These are phyloP conservation scores for Muntiacus muntjak DNA, from an alignment of 2,113 vertebrate species.

Conservation along the genomic window DNA sequence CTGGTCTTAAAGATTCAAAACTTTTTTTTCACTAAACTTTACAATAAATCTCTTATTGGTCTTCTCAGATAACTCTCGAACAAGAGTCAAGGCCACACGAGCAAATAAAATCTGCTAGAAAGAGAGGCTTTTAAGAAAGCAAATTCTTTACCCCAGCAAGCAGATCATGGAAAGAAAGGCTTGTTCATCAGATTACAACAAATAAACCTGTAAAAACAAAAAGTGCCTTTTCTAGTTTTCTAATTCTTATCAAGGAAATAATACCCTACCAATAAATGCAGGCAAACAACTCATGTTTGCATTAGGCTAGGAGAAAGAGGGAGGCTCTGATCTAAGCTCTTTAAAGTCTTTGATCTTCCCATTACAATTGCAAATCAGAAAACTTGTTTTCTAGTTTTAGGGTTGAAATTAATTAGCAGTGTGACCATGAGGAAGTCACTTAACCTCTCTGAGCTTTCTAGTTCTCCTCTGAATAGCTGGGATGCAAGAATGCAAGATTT, in stretches of 20 bases:
- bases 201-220: slow-evolving; percentile 8
- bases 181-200: neutral
- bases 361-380: neutral
- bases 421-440: neutral
- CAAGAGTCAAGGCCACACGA: neutral
- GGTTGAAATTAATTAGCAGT: neutral
- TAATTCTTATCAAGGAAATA: neutral
- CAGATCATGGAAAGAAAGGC: neutral
- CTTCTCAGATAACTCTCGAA: neutral
- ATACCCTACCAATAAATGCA: neutral
- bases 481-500: neutral
- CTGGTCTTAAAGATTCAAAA: neutral
- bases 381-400: neutral
- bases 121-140: slow-evolving; percentile 24
- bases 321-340: neutral
- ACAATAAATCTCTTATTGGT: neutral
- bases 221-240: neutral
- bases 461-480: neutral
- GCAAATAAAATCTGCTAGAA: slow-evolving; percentile 1
- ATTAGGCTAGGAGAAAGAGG: neutral
- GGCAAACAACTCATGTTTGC: neutral
- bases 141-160: neutral
- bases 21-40: neutral
- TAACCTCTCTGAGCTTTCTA: neutral
- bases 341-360: neutral